A percentile compares a stretch with the other conserved stretches of the same genome.
These are phyloP conservation scores for Macropodus opercularis DNA, from an alignment of 2,797 vertebrate genomes.

Conservation along the genomic window DNA sequence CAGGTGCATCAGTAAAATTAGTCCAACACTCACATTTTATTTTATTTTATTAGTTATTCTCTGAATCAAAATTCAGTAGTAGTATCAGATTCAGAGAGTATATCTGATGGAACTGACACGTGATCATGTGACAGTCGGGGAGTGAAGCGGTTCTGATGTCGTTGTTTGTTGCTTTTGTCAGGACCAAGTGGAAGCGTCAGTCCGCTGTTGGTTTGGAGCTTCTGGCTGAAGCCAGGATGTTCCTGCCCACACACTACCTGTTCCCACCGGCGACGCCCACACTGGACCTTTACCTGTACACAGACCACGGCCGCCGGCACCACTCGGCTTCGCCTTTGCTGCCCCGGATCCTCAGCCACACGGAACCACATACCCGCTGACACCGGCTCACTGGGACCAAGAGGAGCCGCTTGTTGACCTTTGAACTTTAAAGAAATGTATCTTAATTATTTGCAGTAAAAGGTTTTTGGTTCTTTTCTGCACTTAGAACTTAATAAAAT, in stretches of 20 bases:
- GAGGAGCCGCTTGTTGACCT: background rate
- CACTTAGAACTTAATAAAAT: background rate
- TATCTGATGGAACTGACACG: no score
- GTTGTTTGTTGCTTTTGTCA: no score
- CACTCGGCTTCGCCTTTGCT: conserved; percentile 61
- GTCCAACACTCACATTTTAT: no score
- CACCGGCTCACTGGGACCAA: background rate
- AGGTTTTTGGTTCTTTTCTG: background rate
- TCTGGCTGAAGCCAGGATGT: conserved; percentile 89
- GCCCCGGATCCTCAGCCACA: conserved; percentile 84
- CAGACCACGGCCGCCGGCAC: conserved; percentile 68
- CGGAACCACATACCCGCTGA: conserved; percentile 49
- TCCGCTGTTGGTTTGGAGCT: conserved; percentile 89
- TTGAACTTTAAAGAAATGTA: background rate
- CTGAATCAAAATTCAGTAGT: no score
- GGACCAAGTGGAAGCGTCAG: conserved; percentile 96
- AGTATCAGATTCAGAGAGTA: no score
- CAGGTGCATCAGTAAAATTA: no score
- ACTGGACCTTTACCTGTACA: conserved; percentile 86
- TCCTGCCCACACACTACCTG: conserved; percentile 88
- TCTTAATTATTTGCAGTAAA: no score
- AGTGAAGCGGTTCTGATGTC: no score
- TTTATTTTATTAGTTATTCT: no score
- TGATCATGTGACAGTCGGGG: no score
- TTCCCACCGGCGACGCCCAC: conserved; percentile 81